These are phyloP conservation scores for Romanogobio albipinnatus DNA, from an alignment of 2,113 vertebrate genomes.

Conservation along the genomic window DNA sequence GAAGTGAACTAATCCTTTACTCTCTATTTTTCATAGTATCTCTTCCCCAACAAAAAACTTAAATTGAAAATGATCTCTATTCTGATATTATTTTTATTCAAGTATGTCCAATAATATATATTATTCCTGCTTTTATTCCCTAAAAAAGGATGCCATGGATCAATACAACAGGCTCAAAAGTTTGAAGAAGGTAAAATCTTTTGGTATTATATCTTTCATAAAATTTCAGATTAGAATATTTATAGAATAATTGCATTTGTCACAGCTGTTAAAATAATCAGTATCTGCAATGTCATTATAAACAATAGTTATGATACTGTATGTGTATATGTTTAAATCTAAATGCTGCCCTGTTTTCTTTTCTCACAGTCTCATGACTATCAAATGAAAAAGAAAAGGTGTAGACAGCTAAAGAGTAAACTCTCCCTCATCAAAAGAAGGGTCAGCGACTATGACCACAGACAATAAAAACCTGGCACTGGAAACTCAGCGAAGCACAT, in stretches of 20 bases:
- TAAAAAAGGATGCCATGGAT: conserved; percentile 73
- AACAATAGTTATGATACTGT: background rate
- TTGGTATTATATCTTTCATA: background rate
- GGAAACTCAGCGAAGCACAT: background rate
- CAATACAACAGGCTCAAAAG: conserved; percentile 78
- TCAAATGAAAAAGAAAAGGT: conserved; percentile 79
- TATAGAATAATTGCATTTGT: background rate
- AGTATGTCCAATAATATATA: background rate
- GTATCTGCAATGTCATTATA: too few relatives aligned
- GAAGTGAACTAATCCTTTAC: background rate
- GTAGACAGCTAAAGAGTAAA: conserved; percentile 82
- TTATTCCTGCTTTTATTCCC: background rate
- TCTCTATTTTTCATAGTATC: background rate
- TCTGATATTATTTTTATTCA: background rate
- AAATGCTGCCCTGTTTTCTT: background rate
- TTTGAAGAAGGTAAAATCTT: conserved; percentile 73
- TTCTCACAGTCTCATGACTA: conserved; percentile 80
- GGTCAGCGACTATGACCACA: conserved; percentile 84
- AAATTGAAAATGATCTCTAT: background rate
- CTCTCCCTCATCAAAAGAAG: conserved; percentile 86
- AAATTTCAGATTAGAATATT: background rate
- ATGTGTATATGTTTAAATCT: background rate
- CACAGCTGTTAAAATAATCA: background rate
- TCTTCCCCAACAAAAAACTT: background rate
- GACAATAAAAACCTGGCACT: conserved; percentile 62